A percentile compares a stretch with the other conserved stretches of the same genome.
Evolutionary conservation across 2,888 invertebrate genomes (phyloP).

Genomic region (Lepetodrilus schrolli): DNA sequence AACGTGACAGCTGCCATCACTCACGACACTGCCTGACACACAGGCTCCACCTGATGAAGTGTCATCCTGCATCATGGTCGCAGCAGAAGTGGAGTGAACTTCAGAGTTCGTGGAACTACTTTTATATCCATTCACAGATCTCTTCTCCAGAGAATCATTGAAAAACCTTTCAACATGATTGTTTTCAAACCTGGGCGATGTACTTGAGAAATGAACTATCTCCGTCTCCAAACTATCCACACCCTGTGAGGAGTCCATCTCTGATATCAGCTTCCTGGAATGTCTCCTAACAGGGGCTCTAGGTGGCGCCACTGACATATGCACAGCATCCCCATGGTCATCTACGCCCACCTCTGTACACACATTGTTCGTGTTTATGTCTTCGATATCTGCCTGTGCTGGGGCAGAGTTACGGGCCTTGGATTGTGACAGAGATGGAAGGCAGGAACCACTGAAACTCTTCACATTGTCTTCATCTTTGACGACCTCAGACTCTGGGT

Average conservation of each 20-base stretch:
- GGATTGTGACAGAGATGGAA: conserved; percentile 1
- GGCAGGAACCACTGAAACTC: conserved; percentile 29
- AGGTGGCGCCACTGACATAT: background rate
- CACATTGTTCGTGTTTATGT: too few relatives aligned
- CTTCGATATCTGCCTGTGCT: background rate
- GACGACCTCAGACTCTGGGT: background rate
- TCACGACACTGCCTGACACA: conserved; percentile 17
- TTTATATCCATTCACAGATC: background rate
- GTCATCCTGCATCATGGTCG: too few relatives aligned
- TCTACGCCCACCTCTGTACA: background rate
- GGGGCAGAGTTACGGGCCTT: background rate
- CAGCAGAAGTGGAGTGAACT: too few relatives aligned
- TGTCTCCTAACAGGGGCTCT: background rate
- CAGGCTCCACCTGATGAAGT: too few relatives aligned
- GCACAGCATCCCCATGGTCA: background rate
- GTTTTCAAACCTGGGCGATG: conserved; percentile 47
- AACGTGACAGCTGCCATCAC: conserved; percentile 33
- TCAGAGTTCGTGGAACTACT: background rate
- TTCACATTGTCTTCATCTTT: conserved; percentile 21
- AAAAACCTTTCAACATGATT: conserved; percentile 23
- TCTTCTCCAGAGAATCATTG: background rate
- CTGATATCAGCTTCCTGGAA: background rate
- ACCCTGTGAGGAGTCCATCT: conserved; percentile 10
- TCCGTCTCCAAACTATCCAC: conserved; percentile 50
- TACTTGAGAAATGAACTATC: conserved; percentile 51